Evolutionary conservation across 2,113 vertebrate genomes (phyloP).

Genomic region (Oncorhynchus kisutch): DNA sequence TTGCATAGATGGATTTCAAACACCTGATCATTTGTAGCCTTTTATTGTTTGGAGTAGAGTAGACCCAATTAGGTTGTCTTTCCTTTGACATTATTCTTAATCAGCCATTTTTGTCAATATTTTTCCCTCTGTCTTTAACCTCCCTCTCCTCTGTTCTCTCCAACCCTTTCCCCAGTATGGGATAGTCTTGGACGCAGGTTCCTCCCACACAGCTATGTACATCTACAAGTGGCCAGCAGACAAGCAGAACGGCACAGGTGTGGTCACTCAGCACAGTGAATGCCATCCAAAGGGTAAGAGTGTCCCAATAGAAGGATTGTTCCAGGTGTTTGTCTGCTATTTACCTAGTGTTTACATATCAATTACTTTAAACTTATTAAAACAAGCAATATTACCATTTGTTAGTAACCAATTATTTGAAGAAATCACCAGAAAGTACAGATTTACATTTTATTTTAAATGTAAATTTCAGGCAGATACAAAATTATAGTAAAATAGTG

Average conservation of each 20-base stretch:
- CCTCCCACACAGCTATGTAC: slow-evolving; percentile 85
- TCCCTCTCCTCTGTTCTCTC: not conserved
- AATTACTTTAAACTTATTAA: not conserved
- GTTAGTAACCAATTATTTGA: no score
- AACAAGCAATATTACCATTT: no score
- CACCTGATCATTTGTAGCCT: not conserved
- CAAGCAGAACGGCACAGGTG: slow-evolving; percentile 85
- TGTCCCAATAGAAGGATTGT: not conserved
- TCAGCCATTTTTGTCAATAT: no score
- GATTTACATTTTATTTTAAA: no score
- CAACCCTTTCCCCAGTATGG: slow-evolving; percentile 75
- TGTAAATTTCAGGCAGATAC: no score
- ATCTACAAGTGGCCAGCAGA: slow-evolving; percentile 83
- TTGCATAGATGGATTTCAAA: not conserved
- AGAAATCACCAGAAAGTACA: no score
- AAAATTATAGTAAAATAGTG: no score
- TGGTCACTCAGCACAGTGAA: slow-evolving; percentile 80
- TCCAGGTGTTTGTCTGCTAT: not conserved
- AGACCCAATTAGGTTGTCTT: not conserved
- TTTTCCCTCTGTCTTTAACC: not conserved
- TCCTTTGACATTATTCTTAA: no score
- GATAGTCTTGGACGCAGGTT: slow-evolving; percentile 88
- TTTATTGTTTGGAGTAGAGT: no score
- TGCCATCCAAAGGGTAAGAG: slow-evolving; percentile 76
- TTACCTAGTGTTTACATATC: not conserved